phyloP scores from a whole-genome alignment of 2,797 vertebrate genomes.

The Hylomyscus alleni region DNA sequence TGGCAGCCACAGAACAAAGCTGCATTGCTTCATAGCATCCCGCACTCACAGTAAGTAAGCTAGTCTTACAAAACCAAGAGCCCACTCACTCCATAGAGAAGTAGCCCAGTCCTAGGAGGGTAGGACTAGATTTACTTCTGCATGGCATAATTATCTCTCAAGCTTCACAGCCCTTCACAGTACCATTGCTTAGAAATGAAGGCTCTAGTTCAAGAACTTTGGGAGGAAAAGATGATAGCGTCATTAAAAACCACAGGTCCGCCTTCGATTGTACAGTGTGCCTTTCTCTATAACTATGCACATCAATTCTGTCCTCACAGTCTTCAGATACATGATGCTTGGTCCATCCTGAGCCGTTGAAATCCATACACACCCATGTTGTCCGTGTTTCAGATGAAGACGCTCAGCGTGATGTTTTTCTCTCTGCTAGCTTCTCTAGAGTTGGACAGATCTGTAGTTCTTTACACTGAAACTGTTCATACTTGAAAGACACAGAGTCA shows the following conservation, averaged over 20 bases:
- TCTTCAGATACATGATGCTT: background rate
- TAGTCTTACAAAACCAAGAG: background rate
- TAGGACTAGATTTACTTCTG: background rate
- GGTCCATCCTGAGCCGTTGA: background rate
- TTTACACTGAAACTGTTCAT: background rate
- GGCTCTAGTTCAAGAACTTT: background rate
- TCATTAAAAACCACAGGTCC: slow-evolving; percentile 5
- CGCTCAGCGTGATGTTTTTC: background rate
- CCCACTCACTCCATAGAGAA: background rate
- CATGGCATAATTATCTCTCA: background rate
- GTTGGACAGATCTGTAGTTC: background rate
- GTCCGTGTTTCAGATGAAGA: background rate
- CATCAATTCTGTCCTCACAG: background rate
- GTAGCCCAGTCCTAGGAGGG: background rate
- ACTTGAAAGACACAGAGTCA: background rate
- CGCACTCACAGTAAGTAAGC: background rate
- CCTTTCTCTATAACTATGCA: background rate
- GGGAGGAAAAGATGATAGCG: background rate
- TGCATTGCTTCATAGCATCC: background rate
- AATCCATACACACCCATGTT: background rate
- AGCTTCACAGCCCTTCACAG: background rate
- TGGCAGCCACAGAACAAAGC: background rate
- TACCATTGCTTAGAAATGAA: background rate
- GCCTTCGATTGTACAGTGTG: background rate
- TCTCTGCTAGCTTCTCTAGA: background rate